Percentiles rank a stretch among this genome's conserved stretches.
Evolutionary conservation across 2,113 vertebrate genomes (phyloP).

Genomic region (Vanacampus margaritifer): DNA sequence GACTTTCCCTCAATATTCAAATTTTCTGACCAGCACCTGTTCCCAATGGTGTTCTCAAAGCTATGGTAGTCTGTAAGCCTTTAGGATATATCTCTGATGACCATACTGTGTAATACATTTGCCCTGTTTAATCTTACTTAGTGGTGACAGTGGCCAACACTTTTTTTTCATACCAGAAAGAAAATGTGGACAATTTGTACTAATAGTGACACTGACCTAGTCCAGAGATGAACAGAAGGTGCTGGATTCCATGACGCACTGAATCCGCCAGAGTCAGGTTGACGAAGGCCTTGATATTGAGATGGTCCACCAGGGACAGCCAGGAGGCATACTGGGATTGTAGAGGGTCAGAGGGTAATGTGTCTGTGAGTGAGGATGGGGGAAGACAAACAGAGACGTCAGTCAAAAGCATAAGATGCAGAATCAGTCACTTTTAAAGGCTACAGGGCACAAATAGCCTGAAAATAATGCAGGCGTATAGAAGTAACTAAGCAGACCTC

Average conservation of each 20-base stretch:
- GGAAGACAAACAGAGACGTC: neutral
- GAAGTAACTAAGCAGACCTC: conserved; percentile 14
- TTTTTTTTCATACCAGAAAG: neutral
- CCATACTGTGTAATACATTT: neutral
- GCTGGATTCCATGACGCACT: conserved; percentile 81
- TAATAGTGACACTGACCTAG: conserved; percentile 74
- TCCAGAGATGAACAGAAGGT: conserved; percentile 89
- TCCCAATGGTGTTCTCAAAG: neutral
- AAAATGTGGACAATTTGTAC: neutral
- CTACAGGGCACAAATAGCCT: neutral
- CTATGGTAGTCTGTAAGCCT: neutral
- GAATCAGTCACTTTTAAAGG: neutral
- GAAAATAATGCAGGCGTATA: neutral
- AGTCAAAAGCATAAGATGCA: neutral
- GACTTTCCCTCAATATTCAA: too few relatives aligned
- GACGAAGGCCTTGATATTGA: conserved; percentile 89
- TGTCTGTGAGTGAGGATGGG: conserved; percentile 53
- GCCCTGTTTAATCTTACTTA: neutral
- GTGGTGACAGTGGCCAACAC: neutral
- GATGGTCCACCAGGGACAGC: conserved; percentile 84
- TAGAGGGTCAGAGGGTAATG: conserved; percentile 82
- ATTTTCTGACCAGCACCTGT: too few relatives aligned
- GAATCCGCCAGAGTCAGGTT: conserved; percentile 84
- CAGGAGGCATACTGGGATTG: conserved; percentile 85
- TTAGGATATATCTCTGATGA: neutral